Evolutionary conservation across 2,797 vertebrate genomes (phyloP).

Genomic region (Melanotaenia parkinsoni): DNA sequence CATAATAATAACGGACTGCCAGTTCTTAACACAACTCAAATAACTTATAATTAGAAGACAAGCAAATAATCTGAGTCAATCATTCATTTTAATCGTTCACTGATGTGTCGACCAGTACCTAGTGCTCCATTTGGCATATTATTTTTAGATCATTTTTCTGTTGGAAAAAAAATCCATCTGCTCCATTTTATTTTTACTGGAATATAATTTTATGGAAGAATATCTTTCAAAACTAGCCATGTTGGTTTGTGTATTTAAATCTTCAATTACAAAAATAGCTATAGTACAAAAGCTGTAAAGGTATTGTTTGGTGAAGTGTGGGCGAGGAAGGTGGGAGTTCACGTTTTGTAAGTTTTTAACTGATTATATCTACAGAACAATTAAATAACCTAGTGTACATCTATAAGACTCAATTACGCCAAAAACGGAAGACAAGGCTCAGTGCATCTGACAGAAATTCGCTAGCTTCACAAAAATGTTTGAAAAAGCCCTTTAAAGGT

Average conservation of each 20-base stretch:
- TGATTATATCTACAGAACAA: conserved; percentile 52
- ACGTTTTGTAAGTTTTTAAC: conserved; percentile 44
- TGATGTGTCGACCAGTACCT: conserved; percentile 54
- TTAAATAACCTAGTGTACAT: conserved; percentile 64
- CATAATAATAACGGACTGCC: conserved; percentile 59
- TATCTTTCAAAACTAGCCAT: conserved; percentile 47
- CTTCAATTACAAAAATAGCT: conserved; percentile 80
- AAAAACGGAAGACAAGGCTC: conserved; percentile 69
- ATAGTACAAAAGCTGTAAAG: conserved; percentile 77
- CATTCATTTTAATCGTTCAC: conserved; percentile 65
- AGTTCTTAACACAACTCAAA: conserved; percentile 53
- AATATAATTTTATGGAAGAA: conserved; percentile 42
- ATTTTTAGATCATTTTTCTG: conserved; percentile 47
- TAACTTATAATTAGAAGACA: conserved; percentile 78
- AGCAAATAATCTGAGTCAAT: conserved; percentile 59
- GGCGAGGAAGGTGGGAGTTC: conserved; percentile 44
- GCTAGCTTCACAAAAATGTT: conserved; percentile 30
- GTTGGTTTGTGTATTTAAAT: conserved; percentile 38
- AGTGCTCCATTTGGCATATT: conserved; percentile 47
- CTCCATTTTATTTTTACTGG: conserved; percentile 27
- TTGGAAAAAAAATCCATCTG: conserved; percentile 58
- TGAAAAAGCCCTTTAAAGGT: conserved; percentile 64
- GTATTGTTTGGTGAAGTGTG: conserved; percentile 49
- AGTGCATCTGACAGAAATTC: conserved; percentile 66
- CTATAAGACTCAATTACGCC: conserved; percentile 32